Evolutionary conservation across 1,140 invertebrate genomes (phyloP).

Genomic region (Phortica variegata): DNA sequence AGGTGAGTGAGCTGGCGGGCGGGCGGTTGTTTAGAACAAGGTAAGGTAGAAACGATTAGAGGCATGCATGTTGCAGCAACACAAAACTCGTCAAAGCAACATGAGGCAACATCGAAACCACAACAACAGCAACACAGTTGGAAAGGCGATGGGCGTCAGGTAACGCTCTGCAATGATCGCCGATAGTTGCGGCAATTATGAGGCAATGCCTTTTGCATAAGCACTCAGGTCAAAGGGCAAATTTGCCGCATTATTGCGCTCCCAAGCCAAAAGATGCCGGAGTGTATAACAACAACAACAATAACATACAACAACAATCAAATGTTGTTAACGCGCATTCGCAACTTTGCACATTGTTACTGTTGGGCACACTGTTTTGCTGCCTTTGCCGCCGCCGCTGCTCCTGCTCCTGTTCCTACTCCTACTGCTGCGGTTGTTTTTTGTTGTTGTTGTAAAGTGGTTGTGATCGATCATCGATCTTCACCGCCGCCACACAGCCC

Average conservation of each 20-base stretch:
- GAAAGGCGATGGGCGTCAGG: no score
- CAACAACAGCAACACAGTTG: no score
- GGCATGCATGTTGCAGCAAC: no score
- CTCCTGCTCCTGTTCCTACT: neutral
- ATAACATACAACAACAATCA: neutral
- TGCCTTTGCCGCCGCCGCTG: slow-evolving; percentile 7
- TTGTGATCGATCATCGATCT: slow-evolving; percentile 44
- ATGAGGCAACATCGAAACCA: no score
- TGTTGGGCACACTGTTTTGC: no score
- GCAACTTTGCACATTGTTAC: slow-evolving; percentile 47
- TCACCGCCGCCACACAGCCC: slow-evolving; percentile 16
- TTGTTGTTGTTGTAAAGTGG: slow-evolving; percentile 19
- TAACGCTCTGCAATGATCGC: no score
- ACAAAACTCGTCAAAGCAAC: no score
- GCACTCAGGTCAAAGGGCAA: slow-evolving; percentile 28
- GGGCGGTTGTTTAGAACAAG: no score
- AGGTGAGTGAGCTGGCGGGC: slow-evolving; percentile 14
- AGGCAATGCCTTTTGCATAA: no score
- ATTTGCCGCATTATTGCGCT: neutral
- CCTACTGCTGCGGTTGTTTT: neutral
- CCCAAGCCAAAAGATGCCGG: neutral
- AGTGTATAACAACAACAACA: neutral
- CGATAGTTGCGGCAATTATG: no score
- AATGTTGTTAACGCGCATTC: slow-evolving; percentile 39
- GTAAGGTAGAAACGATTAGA: no score